Evolutionary conservation across 1,140 invertebrate genomes (phyloP), one percentile per base, ranked within the genome.

Genomic region (Nomia melanderi): DNA sequence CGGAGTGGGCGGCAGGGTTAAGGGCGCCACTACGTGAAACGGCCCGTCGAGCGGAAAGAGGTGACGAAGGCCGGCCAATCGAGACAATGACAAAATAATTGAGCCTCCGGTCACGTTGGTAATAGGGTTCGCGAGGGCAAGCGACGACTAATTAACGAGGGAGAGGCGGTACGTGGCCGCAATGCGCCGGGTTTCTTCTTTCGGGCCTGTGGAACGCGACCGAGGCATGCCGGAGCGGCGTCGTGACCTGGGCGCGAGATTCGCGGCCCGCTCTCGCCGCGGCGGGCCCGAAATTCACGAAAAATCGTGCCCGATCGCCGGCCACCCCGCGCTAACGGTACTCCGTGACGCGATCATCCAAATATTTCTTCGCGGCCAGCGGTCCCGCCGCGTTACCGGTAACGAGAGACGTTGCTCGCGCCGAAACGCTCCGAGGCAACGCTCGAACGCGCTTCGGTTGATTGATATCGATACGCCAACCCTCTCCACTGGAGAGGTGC

Each of bases 331-430:
- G 69, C 20, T 87, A 87, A 87, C 86, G 86, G 86, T 82, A 86
- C 65, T 71, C 64, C 57, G 76, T 84, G 85, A 87, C 84, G 85
- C 83, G 82, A 87, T 63, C 78, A 29, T 73, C 77, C 50, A 88
- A 88, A 88, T 88, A 88, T 88, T 88, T 84, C 78, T 79, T 78
- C 77, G 29, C 41, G 33, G 27, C n/a, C 27, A 69, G 31, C 41
- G 54, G 67, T 50, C 31, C 59, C 50, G 20, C 47, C 50, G 57
- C 66, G 54, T 79, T 75, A 79, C 50, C 29, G 50, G 50, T 73
- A 77, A 20, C 41, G 12, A 44, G 41, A 14, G 14, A 5, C n/a
- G n/a, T n/a, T n/a, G n/a, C n/a, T n/a, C n/a, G n/a, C n/a, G n/a
- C n/a, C 2, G 41, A 17, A 44, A 12, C 41, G 41, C 20, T 44